A percentile compares a stretch with the other conserved stretches of the same genome.
phyloP scores from a whole-genome alignment of 53 echinoderm and acorn worm genomes.

The Paelopatides confundens region DNA sequence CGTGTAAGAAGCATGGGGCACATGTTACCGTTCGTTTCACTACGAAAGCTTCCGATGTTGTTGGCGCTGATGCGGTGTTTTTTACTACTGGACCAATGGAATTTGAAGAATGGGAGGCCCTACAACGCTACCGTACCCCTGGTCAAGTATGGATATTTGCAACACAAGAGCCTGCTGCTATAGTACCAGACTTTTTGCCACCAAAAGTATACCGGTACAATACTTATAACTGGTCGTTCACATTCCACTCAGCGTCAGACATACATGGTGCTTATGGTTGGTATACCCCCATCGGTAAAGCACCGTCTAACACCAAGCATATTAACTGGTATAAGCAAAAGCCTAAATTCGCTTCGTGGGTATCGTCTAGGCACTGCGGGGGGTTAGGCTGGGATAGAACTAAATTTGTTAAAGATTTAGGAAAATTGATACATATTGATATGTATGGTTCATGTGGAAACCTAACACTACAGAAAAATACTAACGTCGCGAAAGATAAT shows the following conservation, averaged over 20 bases:
- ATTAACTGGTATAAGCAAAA: not conserved
- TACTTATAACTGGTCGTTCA: constrained; percentile 23
- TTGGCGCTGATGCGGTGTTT: not conserved
- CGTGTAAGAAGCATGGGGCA: not conserved
- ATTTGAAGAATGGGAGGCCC: not conserved
- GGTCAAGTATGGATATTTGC: constrained; percentile 17
- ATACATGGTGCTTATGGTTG: constrained; percentile 9
- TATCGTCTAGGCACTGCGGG: constrained; percentile 9
- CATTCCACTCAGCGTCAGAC: constrained; percentile 21
- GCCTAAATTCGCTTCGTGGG: not conserved
- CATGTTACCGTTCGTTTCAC: not conserved
- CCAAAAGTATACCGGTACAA: not conserved
- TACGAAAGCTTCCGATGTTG: not conserved
- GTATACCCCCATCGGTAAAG: not conserved
- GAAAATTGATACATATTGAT: not conserved
- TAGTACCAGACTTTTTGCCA: constrained; percentile 12
- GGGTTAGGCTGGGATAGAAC: constrained; percentile 19
- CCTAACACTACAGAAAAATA: not conserved
- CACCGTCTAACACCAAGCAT: not conserved
- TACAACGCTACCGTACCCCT: not conserved
- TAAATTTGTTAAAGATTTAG: not conserved
- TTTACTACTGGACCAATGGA: constrained; percentile 2
- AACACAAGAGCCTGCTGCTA: constrained; percentile 7
- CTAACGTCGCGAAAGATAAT: not conserved
- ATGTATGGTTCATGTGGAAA: constrained; percentile 14